Evolutionary conservation across 2,888 invertebrate species (phyloP).

Genomic region (Andricus curvator): DNA sequence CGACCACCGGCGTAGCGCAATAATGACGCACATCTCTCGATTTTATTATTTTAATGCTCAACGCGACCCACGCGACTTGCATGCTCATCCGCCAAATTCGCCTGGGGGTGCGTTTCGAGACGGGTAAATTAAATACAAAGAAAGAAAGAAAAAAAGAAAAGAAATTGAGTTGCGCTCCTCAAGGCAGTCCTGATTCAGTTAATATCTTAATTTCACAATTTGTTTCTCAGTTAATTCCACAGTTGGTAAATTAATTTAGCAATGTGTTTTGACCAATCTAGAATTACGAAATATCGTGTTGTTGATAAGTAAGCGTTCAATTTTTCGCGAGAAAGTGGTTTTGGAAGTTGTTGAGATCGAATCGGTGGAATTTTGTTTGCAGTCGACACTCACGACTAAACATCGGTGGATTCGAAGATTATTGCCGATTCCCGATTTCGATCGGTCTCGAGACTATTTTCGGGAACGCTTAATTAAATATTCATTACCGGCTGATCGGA

Average conservation of each 20-base stretch:
- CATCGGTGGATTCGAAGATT: constrained; percentile 2
- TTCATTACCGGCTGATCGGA: constrained; percentile 54
- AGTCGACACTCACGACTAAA: background rate
- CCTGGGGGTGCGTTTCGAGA: constrained; percentile 49
- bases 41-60: constrained; percentile 74
- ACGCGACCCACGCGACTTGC: constrained; percentile 70
- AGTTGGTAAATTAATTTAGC: background rate
- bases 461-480: constrained; percentile 55
- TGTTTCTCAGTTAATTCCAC: background rate
- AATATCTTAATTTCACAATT: constrained; percentile 18
- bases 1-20: constrained; percentile 72
- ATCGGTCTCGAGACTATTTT: constrained; percentile 50
- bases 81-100: constrained; percentile 61
- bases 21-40: constrained; percentile 74
- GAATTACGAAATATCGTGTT: background rate
- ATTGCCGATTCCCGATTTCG: constrained; percentile 51
- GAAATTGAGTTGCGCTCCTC: background rate
- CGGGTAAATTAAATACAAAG: constrained; percentile 26
- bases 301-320: background rate
- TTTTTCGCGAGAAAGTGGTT: background rate
- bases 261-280: background rate
- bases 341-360: background rate
- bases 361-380: background rate
- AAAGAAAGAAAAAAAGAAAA: background rate
- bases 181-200: background rate